A percentile compares a stretch with the other conserved stretches of the same genome.
Evolutionary conservation across 2,113 vertebrate genomes (phyloP).

Genomic region (Callaeas wilsoni): DNA sequence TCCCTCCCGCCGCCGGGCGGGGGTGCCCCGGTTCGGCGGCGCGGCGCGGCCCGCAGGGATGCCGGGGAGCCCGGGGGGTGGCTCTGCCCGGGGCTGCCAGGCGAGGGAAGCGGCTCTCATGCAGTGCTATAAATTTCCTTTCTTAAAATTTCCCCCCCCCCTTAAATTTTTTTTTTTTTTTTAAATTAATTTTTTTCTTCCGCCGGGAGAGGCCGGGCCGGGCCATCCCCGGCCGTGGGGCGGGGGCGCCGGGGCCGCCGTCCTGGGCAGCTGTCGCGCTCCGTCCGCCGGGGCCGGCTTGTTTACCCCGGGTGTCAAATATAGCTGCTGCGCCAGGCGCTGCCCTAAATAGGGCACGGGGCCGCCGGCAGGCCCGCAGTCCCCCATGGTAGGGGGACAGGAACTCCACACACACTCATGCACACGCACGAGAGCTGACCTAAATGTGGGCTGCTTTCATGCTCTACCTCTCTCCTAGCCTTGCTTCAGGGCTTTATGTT

Average conservation of each 20-base stretch:
- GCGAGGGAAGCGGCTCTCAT: conserved; percentile 27
- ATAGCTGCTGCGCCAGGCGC: conserved; percentile 77
- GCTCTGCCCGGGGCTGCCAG: neutral
- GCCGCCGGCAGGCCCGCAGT: neutral
- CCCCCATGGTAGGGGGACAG: neutral
- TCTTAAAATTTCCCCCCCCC: neutral
- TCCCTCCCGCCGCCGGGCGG: no score
- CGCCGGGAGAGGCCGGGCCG: neutral
- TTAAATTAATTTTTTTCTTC: neutral
- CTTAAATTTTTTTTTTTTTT: neutral
- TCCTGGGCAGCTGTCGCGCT: conserved; percentile 87
- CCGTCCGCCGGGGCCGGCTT: conserved; percentile 75
- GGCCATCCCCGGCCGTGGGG: neutral
- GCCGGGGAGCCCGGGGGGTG: neutral
- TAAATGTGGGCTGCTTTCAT: neutral
- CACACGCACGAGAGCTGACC: neutral
- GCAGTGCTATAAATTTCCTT: conserved; percentile 63
- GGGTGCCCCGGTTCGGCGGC: no score
- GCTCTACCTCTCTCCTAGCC: neutral
- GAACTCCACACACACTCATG: neutral
- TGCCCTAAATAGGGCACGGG: conserved; percentile 81
- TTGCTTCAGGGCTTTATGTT: neutral
- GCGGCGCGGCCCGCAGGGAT: neutral
- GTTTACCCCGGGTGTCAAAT: conserved; percentile 87
- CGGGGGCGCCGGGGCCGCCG: conserved; percentile 25